Conservation (phyloP, 2,797 vertebrate genomes). For the Iguana delicatissima region DNA sequence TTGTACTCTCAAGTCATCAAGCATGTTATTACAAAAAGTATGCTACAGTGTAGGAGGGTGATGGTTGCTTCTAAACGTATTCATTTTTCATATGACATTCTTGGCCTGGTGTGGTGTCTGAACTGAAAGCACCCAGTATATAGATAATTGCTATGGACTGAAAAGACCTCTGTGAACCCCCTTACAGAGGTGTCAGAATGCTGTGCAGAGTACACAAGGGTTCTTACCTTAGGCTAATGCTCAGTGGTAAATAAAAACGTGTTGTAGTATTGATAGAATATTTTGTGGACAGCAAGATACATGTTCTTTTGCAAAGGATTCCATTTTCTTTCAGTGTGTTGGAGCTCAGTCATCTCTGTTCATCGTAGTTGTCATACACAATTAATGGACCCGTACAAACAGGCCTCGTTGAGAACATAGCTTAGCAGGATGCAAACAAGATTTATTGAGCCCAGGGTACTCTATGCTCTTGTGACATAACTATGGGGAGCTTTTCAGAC, state of each 20-base stretch:
- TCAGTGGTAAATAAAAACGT: slow-evolving; percentile 25
- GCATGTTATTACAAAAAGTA: slow-evolving; percentile 78
- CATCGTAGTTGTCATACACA: neutral
- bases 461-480: neutral
- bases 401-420: neutral
- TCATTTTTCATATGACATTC: slow-evolving; percentile 50
- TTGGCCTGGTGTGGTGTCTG: slow-evolving; percentile 1
- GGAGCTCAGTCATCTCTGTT: neutral
- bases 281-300: fast-evolving
- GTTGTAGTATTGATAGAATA: fast-evolving
- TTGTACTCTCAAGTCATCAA: slow-evolving; percentile 45
- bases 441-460: neutral
- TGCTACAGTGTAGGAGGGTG: slow-evolving; percentile 41
- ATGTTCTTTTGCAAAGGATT: neutral
- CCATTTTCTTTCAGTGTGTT: neutral
- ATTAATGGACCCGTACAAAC: neutral
- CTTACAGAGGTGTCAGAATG: fast-evolving
- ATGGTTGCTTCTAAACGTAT: slow-evolving; percentile 53
- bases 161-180: fast-evolving
- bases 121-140: slow-evolving; percentile 17
- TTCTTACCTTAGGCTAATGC: slow-evolving; percentile 16
- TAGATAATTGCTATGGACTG: fast-evolving
- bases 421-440: neutral
- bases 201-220: fast-evolving
- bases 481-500: neutral